Base-by-base conservation (phyloP, 2,113 vertebrate species). In the Danionella cerebrum region DNA sequence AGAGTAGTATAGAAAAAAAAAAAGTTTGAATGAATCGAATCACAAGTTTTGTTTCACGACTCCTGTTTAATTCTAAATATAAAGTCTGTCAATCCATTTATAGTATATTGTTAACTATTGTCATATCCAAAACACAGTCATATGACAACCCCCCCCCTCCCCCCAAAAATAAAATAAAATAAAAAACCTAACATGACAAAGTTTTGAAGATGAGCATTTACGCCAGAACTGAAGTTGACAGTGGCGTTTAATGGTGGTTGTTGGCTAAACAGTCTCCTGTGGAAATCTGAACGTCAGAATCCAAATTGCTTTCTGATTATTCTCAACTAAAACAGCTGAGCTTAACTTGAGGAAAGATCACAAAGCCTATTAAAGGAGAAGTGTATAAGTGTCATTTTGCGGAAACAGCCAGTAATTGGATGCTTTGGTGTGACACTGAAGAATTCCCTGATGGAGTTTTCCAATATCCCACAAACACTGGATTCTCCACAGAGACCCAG, bases 221-320 rank as follows among this genome's bases (percentile, higher is more conserved):
- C n/a, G 25, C 35, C 22, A 13, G 11, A 16, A 42, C 36, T 1
- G 5, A 18, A 16, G 27, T 41, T 27, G 38, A 42, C 16, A 52
- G 10, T 31, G 27, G 2, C 12, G 39, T 59, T 59, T 27, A n/a
- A 59, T 42, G 10, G 10, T 41, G 36, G 18, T 10, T 14, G 24
- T 3, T 10, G 21, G 33, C 35, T 57, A 57, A 25, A 42, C 55
- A 12, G 39, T 60, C 39, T 60, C 39, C n/a, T 18, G 14, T 29
- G 25, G 27, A 45, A 27, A 2, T 6, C 6, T 5, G 11, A 45
- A 29, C 29, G 38, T 8, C 55, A 42, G 10, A 42, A 55, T 27
- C 41, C 22, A 41, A 59, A 60, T 31, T 45, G 57, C 39, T 44
- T 29, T 60, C 18, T 45, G 57, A 60, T 60, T 60, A 19, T 16